Percentiles rank a stretch among this genome's conserved stretches.
phyloP scores from a whole-genome alignment of 2,888 invertebrate species.

The Ophonus ardosiacus region DNA sequence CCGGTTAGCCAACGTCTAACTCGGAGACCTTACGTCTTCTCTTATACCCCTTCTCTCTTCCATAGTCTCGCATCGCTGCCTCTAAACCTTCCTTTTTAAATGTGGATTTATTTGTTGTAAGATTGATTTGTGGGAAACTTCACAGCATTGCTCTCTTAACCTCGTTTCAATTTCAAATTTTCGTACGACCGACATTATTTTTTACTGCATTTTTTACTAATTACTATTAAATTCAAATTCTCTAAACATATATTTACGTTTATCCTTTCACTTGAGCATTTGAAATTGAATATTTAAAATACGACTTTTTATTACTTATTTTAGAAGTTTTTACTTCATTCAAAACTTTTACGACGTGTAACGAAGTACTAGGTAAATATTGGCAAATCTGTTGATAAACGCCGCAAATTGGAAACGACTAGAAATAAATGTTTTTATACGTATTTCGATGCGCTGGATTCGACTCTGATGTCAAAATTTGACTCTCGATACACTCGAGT shows the following conservation, averaged over 20 bases:
- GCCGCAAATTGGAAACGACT: too few species aligned
- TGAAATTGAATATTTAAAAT: too few species aligned
- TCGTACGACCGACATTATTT: not conserved
- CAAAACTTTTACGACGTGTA: too few species aligned
- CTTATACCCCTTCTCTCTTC: not conserved
- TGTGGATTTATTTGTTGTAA: constrained; percentile 12
- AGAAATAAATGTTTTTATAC: too few species aligned
- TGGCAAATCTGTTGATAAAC: too few species aligned
- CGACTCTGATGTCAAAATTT: too few species aligned
- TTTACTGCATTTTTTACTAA: not conserved
- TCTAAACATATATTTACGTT: not conserved
- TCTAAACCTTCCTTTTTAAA: constrained; percentile 14
- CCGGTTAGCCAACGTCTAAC: constrained; percentile 8
- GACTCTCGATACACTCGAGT: too few species aligned
- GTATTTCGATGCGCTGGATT: too few species aligned
- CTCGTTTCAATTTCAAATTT: not conserved
- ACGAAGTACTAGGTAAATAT: too few species aligned
- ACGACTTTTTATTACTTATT: too few species aligned
- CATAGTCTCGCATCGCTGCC: not conserved
- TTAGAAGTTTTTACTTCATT: too few species aligned
- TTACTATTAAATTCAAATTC: not conserved
- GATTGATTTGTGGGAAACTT: constrained; percentile 21
- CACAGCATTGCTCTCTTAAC: not conserved
- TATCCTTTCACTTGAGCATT: not conserved
- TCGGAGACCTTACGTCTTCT: not conserved